These are phyloP conservation scores for Acrocephalus arundinaceus DNA, from an alignment of 2,113 vertebrate genomes.

Conservation along the genomic window DNA sequence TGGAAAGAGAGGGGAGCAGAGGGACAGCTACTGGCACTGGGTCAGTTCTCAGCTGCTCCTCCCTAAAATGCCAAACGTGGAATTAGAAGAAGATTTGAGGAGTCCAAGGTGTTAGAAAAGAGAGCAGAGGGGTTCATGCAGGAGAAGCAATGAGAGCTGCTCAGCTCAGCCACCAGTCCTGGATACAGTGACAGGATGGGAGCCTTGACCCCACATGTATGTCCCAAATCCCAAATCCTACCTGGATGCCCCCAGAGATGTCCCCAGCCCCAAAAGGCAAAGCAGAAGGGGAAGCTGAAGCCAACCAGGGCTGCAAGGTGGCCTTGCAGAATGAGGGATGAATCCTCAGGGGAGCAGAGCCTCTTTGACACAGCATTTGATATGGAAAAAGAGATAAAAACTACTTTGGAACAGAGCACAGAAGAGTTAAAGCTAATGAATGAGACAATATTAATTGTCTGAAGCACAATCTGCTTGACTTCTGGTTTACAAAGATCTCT, in stretches of 20 bases:
- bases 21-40: not conserved
- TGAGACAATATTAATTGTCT: constrained; percentile 59
- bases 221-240: not conserved
- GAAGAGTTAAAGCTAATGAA: constrained; percentile 36
- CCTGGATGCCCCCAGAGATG: not conserved
- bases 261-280: not conserved
- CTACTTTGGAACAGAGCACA: not conserved
- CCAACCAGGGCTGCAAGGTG: not conserved
- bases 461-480: constrained; percentile 49
- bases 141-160: not conserved
- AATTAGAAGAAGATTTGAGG: not conserved
- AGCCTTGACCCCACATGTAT: not conserved
- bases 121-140: not conserved
- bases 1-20: not conserved
- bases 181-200: not conserved
- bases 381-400: not conserved
- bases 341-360: not conserved
- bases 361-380: not conserved
- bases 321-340: not conserved
- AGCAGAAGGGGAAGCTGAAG: not conserved
- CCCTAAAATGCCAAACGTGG: not conserved
- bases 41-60: not conserved
- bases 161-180: not conserved
- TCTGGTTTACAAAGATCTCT: constrained; percentile 50
- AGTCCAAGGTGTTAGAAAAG: not conserved